Percentiles rank a stretch among this genome's conserved stretches.
These are phyloP conservation scores for Drosophila melanogaster DNA, from an alignment of 1,140 invertebrate genomes.

Conservation along the genomic window DNA sequence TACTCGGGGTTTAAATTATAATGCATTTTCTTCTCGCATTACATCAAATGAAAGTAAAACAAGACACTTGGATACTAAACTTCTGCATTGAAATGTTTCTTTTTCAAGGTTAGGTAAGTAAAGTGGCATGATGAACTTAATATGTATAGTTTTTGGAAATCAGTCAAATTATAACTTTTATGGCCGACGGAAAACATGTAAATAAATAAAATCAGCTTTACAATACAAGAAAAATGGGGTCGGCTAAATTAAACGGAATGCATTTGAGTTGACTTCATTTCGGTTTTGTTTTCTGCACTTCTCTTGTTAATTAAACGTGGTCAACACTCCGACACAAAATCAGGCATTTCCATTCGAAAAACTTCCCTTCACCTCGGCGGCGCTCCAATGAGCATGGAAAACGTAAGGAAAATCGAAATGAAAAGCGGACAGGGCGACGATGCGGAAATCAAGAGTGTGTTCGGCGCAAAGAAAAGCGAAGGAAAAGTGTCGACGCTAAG, in stretches of 20 bases:
- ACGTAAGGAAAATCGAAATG: not conserved
- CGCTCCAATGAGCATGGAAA: conserved; percentile 49
- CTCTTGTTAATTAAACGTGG: conserved; percentile 65
- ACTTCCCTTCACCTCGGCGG: conserved; percentile 41
- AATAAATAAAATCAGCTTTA: not conserved
- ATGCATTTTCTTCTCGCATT: conserved; percentile 17
- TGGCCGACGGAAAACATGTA: not conserved
- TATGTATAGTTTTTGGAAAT: too few species aligned
- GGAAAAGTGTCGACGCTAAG: conserved; percentile 35
- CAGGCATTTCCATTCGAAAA: conserved; percentile 22
- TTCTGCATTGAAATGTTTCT: not conserved
- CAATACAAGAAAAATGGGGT: not conserved
- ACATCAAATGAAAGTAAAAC: conserved; percentile 40
- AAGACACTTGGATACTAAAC: conserved; percentile 4
- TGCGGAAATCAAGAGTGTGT: conserved; percentile 74
- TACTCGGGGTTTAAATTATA: conserved; percentile 20
- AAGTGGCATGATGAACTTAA: not conserved
- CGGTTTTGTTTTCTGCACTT: conserved; percentile 61
- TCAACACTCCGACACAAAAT: conserved; percentile 25
- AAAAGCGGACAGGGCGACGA: conserved; percentile 41
- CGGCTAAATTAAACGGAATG: conserved; percentile 19
- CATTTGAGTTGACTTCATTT: conserved; percentile 34
- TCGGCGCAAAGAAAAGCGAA: conserved; percentile 29
- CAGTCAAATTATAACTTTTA: not conserved
- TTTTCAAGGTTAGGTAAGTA: not conserved